Base-by-base conservation (phyloP, 2,113 vertebrate genomes). In the Cynoglossus semilaevis region DNA sequence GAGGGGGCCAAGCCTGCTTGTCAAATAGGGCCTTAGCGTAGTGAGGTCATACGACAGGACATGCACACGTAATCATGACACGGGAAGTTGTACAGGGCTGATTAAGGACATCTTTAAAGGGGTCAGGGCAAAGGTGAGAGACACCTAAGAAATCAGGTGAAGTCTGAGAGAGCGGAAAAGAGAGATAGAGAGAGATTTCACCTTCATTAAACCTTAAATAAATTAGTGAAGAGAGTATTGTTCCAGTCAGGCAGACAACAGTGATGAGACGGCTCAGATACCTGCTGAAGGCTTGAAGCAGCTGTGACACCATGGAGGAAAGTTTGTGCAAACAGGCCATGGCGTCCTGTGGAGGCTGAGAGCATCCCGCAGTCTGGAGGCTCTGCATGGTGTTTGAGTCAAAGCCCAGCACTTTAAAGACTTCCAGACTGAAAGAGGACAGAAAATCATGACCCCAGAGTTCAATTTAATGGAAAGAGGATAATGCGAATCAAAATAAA, bases 221-320 rank as follows among this genome's bases (percentile, higher is more conserved):
- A n/a, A n/a, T n/a, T n/a, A 19, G 45, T n/a, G 50, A 43, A 10
- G 9, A 2, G 19, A 52, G 16, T 29, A 16, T 5, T 22, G 45
- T 18, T 50, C 14, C 15, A 9, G n/a, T 41, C 5, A 58, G 45
- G 8, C 13, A 44, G 52, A 63, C 14, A 11, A 37, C 49, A 22
- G 46, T 15, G 51, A 41, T 13, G 11, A 3, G 17, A 53, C 15
- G 37, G 47, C 15, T 35, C 34, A 49, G 45, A 42, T 84, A 96
- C 96, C 93, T 93, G 67, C 88, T 91, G 75, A 96, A 93, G 67
- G 88, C 90, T 75, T 91, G 88, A 58, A 77, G 91, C 75, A 96
- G 92, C 84, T 93, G 91, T 57, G 85, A 92, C 64, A 94, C 89
- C 75, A 89, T 85, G 67, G 80, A 75, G 79, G 89, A 79, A 70